Conservation (phyloP, 2,888 invertebrate species). For the Leptarthrus brevirostris region DNA sequence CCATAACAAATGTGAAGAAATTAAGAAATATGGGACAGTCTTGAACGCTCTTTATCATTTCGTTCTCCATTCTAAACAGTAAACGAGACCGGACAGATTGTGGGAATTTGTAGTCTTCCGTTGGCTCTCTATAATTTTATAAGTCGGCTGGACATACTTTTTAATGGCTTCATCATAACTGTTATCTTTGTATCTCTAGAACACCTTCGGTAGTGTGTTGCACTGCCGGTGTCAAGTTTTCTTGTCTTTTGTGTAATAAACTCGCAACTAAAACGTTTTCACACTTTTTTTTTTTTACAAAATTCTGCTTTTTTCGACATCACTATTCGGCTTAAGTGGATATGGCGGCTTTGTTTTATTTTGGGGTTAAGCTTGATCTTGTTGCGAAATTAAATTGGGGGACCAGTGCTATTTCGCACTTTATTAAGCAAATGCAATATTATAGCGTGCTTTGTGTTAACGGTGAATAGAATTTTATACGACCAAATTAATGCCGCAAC, state of each 20-base stretch:
- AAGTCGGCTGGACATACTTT: slow-evolving; percentile 21
- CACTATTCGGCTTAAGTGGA: neutral
- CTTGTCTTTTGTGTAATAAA: neutral
- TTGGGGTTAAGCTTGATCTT: neutral
- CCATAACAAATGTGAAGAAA: slow-evolving; percentile 10
- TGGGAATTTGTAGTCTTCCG: slow-evolving; percentile 24
- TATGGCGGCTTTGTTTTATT: neutral
- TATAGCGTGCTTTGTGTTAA: neutral
- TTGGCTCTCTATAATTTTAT: slow-evolving; percentile 8
- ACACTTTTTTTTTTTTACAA: neutral
- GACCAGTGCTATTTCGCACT: neutral
- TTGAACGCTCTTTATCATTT: neutral
- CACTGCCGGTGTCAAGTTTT: neutral
- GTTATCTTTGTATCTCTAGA: slow-evolving; percentile 42
- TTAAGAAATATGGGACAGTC: slow-evolving; percentile 31
- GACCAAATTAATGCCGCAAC: neutral
- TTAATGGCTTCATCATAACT: slow-evolving; percentile 36
- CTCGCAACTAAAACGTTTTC: neutral
- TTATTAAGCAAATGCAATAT: neutral
- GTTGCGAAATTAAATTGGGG: neutral
- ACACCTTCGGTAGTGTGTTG: slow-evolving; percentile 7
- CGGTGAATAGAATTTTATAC: neutral
- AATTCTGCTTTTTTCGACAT: neutral
- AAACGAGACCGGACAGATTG: slow-evolving; percentile 19
- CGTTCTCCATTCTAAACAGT: slow-evolving; percentile 22